phyloP scores from a whole-genome alignment of 1,140 invertebrate species.

The Lepidurus packardi region DNA sequence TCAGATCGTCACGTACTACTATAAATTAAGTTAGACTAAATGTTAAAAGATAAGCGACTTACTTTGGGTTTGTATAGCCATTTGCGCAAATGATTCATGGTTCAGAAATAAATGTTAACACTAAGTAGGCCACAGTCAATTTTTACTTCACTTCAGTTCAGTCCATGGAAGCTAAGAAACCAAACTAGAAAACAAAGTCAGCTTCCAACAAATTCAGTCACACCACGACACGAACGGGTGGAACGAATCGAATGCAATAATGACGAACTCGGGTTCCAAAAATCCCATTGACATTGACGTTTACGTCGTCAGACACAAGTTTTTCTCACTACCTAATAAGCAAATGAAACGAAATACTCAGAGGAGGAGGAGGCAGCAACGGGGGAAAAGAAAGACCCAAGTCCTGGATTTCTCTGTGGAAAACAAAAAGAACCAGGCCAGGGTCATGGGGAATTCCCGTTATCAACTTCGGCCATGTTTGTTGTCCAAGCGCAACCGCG shows the following conservation, averaged over 20 bases:
- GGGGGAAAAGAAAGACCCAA: constrained; percentile 7
- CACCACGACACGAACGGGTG: background rate
- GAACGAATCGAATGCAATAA: background rate
- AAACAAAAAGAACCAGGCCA: constrained; percentile 17
- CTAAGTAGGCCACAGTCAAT: constrained; percentile 38
- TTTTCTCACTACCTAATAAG: background rate
- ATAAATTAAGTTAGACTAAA: too few species aligned
- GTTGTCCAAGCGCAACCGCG: background rate
- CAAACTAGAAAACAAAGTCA: background rate
- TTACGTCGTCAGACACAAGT: background rate
- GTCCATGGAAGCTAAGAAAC: background rate
- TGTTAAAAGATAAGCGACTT: constrained; percentile 42
- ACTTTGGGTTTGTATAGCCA: constrained; percentile 90
- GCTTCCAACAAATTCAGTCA: background rate
- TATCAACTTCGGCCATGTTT: background rate
- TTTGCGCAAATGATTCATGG: constrained; percentile 81
- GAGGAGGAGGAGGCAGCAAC: background rate
- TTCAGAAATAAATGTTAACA: constrained; percentile 31
- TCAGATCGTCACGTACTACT: too few species aligned
- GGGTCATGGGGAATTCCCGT: constrained; percentile 17
- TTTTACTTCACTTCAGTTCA: constrained; percentile 39
- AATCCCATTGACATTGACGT: background rate
- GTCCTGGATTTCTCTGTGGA: constrained; percentile 17
- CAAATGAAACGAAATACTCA: constrained; percentile 2
- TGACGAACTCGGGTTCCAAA: background rate